Evolutionary conservation across 2,797 vertebrate species (phyloP).

Genomic region (Mormyrus proboscirostris): DNA sequence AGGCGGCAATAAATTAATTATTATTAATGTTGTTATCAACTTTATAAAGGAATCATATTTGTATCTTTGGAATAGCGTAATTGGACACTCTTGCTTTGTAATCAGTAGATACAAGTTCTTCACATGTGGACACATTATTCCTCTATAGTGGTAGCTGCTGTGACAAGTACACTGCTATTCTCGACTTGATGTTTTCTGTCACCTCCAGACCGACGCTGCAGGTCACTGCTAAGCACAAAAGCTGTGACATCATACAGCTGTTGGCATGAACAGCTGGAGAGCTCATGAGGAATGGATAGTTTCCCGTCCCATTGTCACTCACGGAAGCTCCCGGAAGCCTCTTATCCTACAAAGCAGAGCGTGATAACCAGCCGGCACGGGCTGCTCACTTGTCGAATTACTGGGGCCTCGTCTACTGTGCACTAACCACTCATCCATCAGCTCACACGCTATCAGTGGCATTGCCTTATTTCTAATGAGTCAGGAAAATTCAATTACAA

Average conservation of each 20-base stretch:
- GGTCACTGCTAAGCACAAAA: not conserved
- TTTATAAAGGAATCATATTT: not conserved
- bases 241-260: not conserved
- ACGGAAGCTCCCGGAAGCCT: not conserved
- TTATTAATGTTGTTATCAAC: not conserved
- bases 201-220: not conserved
- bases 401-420: not conserved
- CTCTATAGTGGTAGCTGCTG: not conserved
- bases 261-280: not conserved
- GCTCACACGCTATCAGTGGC: not conserved
- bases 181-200: not conserved
- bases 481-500: not conserved
- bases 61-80: not conserved
- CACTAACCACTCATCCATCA: not conserved
- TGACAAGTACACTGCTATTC: not conserved
- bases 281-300: not conserved
- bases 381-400: not conserved
- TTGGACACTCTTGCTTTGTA: not conserved
- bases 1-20: not conserved
- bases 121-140: not conserved
- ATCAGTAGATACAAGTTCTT: not conserved
- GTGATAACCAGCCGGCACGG: not conserved
- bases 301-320: not conserved
- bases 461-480: not conserved
- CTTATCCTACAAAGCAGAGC: not conserved